A percentile compares a stretch with the other conserved stretches of the same genome.
Evolutionary conservation across 2,113 vertebrate genomes (phyloP).

Genomic region (Picathartes gymnocephalus): DNA sequence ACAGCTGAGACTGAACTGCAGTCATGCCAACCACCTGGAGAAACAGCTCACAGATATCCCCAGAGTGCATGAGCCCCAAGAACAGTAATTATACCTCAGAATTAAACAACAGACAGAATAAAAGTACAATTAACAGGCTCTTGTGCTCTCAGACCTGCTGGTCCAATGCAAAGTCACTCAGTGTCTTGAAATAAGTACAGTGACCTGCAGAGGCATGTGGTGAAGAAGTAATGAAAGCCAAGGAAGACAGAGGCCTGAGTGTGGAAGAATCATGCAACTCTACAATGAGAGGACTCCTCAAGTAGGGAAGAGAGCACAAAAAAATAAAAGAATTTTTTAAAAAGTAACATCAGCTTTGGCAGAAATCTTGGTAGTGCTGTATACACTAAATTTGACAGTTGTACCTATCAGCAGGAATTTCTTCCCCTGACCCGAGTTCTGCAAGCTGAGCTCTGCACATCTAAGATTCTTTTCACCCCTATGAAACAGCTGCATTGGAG

Average conservation of each 20-base stretch:
- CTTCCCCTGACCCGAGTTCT: accelerated
- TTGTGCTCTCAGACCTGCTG: neutral
- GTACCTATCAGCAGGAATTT: neutral
- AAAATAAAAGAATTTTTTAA: accelerated
- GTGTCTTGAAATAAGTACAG: neutral
- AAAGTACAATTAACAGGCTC: neutral
- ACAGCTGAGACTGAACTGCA: neutral
- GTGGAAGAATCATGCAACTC: neutral
- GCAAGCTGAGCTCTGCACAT: neutral
- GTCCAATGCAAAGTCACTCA: neutral
- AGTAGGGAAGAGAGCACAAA: neutral
- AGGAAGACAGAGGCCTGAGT: neutral
- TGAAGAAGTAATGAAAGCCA: neutral
- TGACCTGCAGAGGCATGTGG: neutral
- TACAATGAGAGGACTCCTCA: neutral
- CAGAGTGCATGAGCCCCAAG: neutral
- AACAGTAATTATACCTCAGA: neutral
- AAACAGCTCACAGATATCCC: neutral
- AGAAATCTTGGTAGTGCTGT: neutral
- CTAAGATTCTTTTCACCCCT: neutral
- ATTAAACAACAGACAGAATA: neutral
- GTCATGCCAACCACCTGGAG: neutral
- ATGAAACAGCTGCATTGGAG: neutral
- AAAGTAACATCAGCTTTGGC: neutral
- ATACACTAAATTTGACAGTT: neutral